A percentile compares a stretch with the other conserved stretches of the same genome.
These are phyloP conservation scores for Oligia latruncula DNA, from an alignment of 2,888 invertebrate genomes.

Conservation along the genomic window DNA sequence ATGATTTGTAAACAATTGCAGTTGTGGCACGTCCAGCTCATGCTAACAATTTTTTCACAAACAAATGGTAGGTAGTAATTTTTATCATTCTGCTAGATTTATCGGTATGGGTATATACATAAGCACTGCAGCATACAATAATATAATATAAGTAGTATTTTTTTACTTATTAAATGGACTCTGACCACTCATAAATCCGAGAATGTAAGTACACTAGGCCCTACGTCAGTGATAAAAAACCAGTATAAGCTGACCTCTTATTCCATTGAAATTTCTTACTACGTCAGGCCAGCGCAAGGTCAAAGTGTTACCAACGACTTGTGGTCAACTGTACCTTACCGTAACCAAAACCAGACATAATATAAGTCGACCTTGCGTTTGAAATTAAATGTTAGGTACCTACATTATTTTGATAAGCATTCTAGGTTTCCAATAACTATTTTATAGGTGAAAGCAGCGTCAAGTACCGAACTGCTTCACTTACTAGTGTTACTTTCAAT, in stretches of 20 bases:
- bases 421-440: constrained; percentile 9
- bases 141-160: background rate
- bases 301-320: background rate
- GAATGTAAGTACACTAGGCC: constrained; percentile 1
- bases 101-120: background rate
- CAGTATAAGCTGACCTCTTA: background rate
- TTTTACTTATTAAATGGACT: background rate
- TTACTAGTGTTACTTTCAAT: constrained; percentile 27
- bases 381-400: constrained; percentile 26
- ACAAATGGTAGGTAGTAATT: constrained; percentile 6
- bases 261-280: background rate
- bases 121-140: background rate
- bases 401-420: constrained; percentile 15
- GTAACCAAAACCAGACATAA: constrained; percentile 30
- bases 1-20: constrained; percentile 31
- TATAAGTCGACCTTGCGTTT: constrained; percentile 39
- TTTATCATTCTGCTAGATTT: constrained; percentile 1
- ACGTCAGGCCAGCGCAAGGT: background rate
- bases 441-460: constrained; percentile 27
- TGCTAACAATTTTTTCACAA: background rate
- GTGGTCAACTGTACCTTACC: background rate
- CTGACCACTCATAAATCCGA: background rate
- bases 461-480: background rate
- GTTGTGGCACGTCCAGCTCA: constrained; percentile 17
- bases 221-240: background rate